Evolutionary conservation across 2,113 vertebrate species (phyloP).

Genomic region (Xerus inauris): DNA sequence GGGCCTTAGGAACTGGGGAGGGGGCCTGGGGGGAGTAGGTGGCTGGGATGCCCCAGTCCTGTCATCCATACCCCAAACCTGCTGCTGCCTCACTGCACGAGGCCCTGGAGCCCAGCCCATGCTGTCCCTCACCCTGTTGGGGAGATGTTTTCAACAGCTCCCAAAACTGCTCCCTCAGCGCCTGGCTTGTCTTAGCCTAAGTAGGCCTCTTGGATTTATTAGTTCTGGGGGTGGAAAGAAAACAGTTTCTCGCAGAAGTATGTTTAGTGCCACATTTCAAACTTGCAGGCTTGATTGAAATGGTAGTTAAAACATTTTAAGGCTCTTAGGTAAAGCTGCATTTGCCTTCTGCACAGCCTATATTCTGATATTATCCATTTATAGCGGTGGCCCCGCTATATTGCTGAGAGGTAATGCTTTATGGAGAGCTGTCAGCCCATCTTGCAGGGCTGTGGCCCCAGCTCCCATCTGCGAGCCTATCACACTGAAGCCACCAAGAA

Average conservation of each 20-base stretch:
- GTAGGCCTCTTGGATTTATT: slow-evolving; percentile 77
- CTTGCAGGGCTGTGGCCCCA: not conserved
- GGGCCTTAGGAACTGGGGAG: not conserved
- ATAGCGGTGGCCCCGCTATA: not conserved
- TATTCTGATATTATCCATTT: slow-evolving; percentile 33
- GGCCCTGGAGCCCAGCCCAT: not conserved
- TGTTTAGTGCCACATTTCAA: slow-evolving; percentile 74
- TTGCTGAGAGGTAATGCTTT: not conserved
- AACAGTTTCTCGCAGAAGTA: slow-evolving; percentile 65
- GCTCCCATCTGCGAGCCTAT: slow-evolving; percentile 13
- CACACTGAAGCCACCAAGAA: not conserved
- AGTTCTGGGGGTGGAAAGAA: slow-evolving; percentile 64
- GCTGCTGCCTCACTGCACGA: too few relatives aligned
- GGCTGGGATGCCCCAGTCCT: not conserved
- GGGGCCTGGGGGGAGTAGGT: not conserved
- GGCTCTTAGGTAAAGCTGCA: slow-evolving; percentile 74
- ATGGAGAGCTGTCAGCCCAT: not conserved
- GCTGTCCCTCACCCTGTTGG: not conserved
- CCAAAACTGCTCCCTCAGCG: slow-evolving; percentile 72
- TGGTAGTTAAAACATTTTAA: slow-evolving; percentile 75
- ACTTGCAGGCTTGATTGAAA: slow-evolving; percentile 74
- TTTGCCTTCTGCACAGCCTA: slow-evolving; percentile 42
- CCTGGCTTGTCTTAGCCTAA: slow-evolving; percentile 65
- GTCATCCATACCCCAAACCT: not conserved
- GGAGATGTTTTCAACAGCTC: not conserved